Conservation (phyloP, 2,113 vertebrate species). For the Clupea harengus region DNA sequence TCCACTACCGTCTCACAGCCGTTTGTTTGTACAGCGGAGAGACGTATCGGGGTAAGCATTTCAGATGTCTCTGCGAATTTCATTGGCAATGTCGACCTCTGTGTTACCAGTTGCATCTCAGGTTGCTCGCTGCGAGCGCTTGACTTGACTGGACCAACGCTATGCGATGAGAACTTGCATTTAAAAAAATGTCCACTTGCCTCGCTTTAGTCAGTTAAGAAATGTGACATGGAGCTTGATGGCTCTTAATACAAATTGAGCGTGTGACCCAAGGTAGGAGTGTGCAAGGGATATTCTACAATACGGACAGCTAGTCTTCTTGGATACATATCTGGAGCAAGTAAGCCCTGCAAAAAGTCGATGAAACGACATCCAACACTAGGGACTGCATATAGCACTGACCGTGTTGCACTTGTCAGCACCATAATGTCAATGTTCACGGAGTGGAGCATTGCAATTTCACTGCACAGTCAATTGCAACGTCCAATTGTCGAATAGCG, state of each 20-base stretch:
- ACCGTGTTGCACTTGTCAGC: background rate
- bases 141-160: slow-evolving; percentile 6
- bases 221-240: background rate
- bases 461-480: background rate
- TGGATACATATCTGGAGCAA: slow-evolving; percentile 15
- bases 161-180: background rate
- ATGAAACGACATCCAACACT: slow-evolving; percentile 10
- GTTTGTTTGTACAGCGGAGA: background rate
- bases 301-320: background rate
- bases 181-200: slow-evolving; percentile 1
- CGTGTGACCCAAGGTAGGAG: background rate
- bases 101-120: slow-evolving; percentile 33
- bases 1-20: background rate
- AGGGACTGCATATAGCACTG: background rate
- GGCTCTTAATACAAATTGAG: background rate
- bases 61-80: slow-evolving; percentile 17
- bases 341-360: background rate
- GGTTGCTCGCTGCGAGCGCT: slow-evolving; percentile 22
- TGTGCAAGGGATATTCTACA: background rate
- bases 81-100: slow-evolving; percentile 12
- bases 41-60: slow-evolving; percentile 34
- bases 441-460: background rate
- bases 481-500: background rate
- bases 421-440: background rate
- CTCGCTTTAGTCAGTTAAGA: background rate